phyloP scores from a whole-genome alignment of 2,797 vertebrate genomes.

The Chaunax sp. region DNA sequence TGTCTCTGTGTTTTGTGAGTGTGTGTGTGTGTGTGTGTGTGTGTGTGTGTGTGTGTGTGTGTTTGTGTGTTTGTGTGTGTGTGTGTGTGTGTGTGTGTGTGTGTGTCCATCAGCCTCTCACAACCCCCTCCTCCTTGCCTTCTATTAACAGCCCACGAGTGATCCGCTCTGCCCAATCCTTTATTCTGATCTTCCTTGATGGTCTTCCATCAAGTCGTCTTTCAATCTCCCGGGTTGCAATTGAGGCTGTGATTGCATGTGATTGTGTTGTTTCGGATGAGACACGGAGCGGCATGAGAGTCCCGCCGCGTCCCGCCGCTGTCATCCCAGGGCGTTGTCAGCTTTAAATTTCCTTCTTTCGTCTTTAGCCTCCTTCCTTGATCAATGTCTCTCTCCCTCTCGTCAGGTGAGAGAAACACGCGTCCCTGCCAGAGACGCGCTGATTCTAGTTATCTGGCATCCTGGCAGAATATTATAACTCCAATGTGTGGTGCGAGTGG shows the following conservation, averaged over 20 bases:
- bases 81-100: constrained; percentile 49
- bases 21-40: too few species aligned
- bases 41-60: too few species aligned
- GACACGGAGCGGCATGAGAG: constrained; percentile 42
- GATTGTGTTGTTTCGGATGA: constrained; percentile 73
- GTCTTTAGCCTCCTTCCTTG: neutral
- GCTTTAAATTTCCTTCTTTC: constrained; percentile 11
- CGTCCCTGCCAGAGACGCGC: constrained; percentile 16
- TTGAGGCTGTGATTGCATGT: constrained; percentile 63
- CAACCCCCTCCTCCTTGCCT: constrained; percentile 18
- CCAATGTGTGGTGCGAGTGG: constrained; percentile 13
- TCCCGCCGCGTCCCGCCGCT: constrained; percentile 26
- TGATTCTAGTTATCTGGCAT: constrained; percentile 44
- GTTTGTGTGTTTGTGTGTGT: too few species aligned
- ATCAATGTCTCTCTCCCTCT: constrained; percentile 42
- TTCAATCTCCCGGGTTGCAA: constrained; percentile 71
- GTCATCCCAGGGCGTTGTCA: constrained; percentile 49
- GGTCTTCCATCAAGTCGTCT: constrained; percentile 67
- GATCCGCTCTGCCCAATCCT: constrained; percentile 26
- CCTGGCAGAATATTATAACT: constrained; percentile 45
- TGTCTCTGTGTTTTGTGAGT: constrained; percentile 25
- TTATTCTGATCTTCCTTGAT: constrained; percentile 62
- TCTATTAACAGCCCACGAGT: constrained; percentile 53
- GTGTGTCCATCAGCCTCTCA: constrained; percentile 46
- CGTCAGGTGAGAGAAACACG: constrained; percentile 43